Percentiles rank a stretch among this genome's conserved stretches.
These are phyloP conservation scores for Cyclopterus lumpus DNA, from an alignment of 2,797 vertebrate genomes.

Conservation along the genomic window DNA sequence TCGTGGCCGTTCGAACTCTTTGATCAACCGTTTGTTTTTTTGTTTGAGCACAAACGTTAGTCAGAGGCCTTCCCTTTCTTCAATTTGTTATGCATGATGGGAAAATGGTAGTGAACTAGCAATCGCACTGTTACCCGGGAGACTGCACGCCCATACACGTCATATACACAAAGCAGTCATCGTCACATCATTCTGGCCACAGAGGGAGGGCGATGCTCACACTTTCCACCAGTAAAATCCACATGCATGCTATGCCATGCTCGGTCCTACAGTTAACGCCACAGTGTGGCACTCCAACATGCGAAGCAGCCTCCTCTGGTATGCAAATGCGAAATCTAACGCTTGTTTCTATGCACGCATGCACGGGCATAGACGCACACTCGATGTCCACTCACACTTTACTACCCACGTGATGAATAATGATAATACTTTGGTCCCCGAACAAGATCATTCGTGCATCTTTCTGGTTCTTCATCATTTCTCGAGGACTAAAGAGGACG, in stretches of 20 bases:
- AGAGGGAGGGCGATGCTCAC: slow-evolving; percentile 4
- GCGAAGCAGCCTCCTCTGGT: neutral
- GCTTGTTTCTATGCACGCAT: slow-evolving; percentile 33
- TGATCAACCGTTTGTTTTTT: neutral
- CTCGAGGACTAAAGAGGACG: neutral
- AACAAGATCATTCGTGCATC: slow-evolving; percentile 46
- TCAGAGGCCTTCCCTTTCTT: neutral
- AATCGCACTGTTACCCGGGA: neutral
- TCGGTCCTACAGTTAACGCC: slow-evolving; percentile 36
- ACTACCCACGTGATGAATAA: slow-evolving; percentile 46
- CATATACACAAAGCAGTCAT: slow-evolving; percentile 8
- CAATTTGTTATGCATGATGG: neutral
- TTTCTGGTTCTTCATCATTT: neutral
- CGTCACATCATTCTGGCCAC: slow-evolving; percentile 24
- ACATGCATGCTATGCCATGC: slow-evolving; percentile 41
- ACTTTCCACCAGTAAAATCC: slow-evolving; percentile 10
- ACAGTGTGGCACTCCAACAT: neutral
- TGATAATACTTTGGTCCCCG: slow-evolving; percentile 37
- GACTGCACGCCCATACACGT: neutral
- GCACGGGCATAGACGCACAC: slow-evolving; percentile 2
- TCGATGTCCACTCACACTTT: slow-evolving; percentile 6
- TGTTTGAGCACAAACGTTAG: neutral
- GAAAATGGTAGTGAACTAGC: slow-evolving; percentile 2
- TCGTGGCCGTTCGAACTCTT: neutral
- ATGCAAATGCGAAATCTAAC: neutral